Conservation (phyloP, 2,888 invertebrate genomes). For the Leptogaster cylindrica region DNA sequence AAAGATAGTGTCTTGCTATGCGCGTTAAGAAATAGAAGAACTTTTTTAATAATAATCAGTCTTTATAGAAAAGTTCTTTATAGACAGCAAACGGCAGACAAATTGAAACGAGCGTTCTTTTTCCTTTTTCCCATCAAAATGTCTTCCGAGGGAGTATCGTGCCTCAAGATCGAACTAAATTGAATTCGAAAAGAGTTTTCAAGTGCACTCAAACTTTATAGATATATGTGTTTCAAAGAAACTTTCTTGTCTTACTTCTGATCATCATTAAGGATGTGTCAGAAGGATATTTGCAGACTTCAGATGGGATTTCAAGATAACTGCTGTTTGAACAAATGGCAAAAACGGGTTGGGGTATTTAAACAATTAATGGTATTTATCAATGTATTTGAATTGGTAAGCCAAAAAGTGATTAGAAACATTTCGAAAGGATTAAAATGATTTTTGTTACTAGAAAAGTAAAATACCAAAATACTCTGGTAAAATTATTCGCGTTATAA, state of each 20-base stretch:
- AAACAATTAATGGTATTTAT: no score
- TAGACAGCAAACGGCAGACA: constrained; percentile 11
- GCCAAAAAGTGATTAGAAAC: no score
- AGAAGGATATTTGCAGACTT: constrained; percentile 15
- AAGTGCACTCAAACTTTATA: neutral
- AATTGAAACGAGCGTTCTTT: constrained; percentile 18
- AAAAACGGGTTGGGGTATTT: no score
- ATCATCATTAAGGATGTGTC: constrained; percentile 13
- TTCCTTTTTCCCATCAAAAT: neutral
- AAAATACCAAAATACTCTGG: no score
- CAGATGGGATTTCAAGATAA: constrained; percentile 10
- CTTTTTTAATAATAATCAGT: constrained; percentile 35
- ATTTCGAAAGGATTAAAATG: no score
- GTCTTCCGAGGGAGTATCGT: neutral
- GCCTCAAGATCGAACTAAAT: constrained; percentile 1
- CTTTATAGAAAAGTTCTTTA: constrained; percentile 32
- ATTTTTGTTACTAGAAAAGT: no score
- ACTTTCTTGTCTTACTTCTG: constrained; percentile 5
- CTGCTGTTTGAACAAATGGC: no score
- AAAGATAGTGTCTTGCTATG: constrained; percentile 18
- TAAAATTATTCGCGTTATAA: no score
- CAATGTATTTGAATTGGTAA: no score
- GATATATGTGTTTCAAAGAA: neutral
- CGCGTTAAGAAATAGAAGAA: constrained; percentile 10
- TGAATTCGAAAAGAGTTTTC: constrained; percentile 15